Percentiles rank a stretch among this genome's conserved stretches.
Conservation (phyloP, 1,140 invertebrate genomes). For the Ips typographus region DNA sequence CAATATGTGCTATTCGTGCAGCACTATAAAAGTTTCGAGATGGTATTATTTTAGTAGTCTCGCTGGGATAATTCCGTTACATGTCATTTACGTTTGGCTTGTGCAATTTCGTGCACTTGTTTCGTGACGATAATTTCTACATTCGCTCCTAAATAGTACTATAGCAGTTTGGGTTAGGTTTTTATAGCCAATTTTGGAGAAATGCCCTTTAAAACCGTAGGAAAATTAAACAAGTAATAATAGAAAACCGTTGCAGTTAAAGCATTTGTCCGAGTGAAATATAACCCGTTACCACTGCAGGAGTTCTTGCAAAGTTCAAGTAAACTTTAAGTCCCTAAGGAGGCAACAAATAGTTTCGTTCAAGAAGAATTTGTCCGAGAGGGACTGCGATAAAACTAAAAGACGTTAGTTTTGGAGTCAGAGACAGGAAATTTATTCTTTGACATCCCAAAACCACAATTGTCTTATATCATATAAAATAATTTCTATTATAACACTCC, state of each 20-base stretch:
- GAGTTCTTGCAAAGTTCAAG: not conserved
- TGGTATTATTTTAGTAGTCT: not conserved
- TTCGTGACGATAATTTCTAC: too few relatives aligned
- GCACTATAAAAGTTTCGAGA: slow-evolving; percentile 1
- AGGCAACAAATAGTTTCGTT: slow-evolving; percentile 4
- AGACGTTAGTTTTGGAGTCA: slow-evolving; percentile 1
- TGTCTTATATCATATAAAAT: too few relatives aligned
- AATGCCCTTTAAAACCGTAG: too few relatives aligned
- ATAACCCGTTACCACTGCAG: not conserved
- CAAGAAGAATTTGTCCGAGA: slow-evolving; percentile 3
- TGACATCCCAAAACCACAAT: not conserved
- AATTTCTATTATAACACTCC: too few relatives aligned
- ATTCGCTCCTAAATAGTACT: too few relatives aligned
- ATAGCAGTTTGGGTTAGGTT: too few relatives aligned
- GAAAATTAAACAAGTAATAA: too few relatives aligned
- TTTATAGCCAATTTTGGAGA: too few relatives aligned
- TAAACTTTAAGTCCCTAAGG: not conserved
- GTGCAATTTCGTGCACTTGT: too few relatives aligned
- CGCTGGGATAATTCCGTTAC: not conserved
- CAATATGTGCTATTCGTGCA: not conserved
- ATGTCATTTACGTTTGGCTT: too few relatives aligned
- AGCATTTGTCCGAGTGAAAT: not conserved
- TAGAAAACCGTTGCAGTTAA: too few relatives aligned
- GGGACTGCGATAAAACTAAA: slow-evolving; percentile 3
- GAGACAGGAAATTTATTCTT: not conserved